phyloP scores from a whole-genome alignment of 2,113 vertebrate species.

The Sylvicapra grimmia region DNA sequence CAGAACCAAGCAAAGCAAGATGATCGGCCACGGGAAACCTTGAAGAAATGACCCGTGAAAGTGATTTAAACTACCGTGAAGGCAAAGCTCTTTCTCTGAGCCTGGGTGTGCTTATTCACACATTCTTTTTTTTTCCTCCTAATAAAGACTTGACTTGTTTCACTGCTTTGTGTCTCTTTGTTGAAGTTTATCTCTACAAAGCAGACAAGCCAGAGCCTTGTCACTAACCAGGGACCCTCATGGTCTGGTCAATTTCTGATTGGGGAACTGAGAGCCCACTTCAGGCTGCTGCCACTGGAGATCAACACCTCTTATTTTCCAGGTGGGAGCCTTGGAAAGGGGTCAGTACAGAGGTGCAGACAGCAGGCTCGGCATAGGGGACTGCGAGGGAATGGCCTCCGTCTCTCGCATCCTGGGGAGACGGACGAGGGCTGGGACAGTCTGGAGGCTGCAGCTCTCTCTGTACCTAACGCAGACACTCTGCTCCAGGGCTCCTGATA shows the following conservation, averaged over 20 bases:
- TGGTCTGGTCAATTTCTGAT: not conserved
- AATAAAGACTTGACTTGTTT: not conserved
- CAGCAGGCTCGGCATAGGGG: fast-evolving
- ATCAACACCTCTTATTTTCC: not conserved
- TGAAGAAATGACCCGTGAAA: fast-evolving
- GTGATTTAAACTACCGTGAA: not conserved
- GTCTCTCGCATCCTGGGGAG: fast-evolving
- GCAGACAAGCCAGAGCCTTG: not conserved
- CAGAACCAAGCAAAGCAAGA: not conserved
- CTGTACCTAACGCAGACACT: fast-evolving
- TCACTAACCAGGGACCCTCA: not conserved
- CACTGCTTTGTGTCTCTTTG: not conserved
- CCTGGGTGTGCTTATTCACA: not conserved
- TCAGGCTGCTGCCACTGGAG: not conserved
- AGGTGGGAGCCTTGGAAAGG: not conserved
- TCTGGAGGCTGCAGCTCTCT: not conserved
- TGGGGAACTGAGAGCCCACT: not conserved
- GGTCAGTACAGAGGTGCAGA: not conserved
- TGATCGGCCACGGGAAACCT: not conserved
- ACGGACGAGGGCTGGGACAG: fast-evolving
- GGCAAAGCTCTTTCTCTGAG: not conserved
- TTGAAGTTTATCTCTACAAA: not conserved
- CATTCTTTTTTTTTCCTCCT: not conserved
- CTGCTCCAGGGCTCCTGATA: not conserved
- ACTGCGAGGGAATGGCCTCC: not conserved